phyloP scores from a whole-genome alignment of 2,888 invertebrate species.

The Salpingus planirostris region DNA sequence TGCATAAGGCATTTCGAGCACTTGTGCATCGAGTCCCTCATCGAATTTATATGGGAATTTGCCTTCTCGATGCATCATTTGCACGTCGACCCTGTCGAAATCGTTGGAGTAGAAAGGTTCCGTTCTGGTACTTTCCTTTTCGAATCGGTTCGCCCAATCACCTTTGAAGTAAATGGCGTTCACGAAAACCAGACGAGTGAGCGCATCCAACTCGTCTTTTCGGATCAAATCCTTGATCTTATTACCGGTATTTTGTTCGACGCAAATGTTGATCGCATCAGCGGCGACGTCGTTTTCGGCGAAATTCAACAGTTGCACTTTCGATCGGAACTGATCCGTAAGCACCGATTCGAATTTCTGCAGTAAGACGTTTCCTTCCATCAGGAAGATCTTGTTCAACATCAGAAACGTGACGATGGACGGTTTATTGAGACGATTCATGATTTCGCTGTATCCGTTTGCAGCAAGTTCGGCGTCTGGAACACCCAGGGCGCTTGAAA shows the following conservation, averaged over 20 bases:
- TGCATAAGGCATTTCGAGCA: conserved; percentile 64
- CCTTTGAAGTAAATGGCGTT: conserved; percentile 84
- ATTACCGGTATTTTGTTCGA: conserved; percentile 65
- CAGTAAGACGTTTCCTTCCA: conserved; percentile 45
- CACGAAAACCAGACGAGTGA: conserved; percentile 63
- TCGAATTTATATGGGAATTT: conserved; percentile 46
- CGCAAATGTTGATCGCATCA: conserved; percentile 70
- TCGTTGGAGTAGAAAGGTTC: conserved; percentile 55
- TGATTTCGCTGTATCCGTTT: conserved; percentile 25
- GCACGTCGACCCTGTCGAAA: conserved; percentile 49
- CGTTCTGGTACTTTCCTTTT: conserved; percentile 46
- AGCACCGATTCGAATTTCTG: conserved; percentile 50
- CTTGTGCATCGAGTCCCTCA: conserved; percentile 47
- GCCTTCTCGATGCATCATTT: conserved; percentile 62
- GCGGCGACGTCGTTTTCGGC: conserved; percentile 42
- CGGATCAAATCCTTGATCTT: conserved; percentile 72
- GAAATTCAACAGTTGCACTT: conserved; percentile 57
- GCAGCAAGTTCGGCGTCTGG: conserved; percentile 23
- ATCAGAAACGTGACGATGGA: conserved; percentile 52
- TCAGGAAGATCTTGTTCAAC: conserved; percentile 62
- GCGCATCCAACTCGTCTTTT: conserved; percentile 44
- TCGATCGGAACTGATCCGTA: conserved; percentile 53
- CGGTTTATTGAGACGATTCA: conserved; percentile 31
- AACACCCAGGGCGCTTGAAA: conserved; percentile 27
- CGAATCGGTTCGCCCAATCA: conserved; percentile 62